These are phyloP conservation scores for Dusona sp. DNA, from an alignment of 2,888 invertebrate species.

Conservation along the genomic window DNA sequence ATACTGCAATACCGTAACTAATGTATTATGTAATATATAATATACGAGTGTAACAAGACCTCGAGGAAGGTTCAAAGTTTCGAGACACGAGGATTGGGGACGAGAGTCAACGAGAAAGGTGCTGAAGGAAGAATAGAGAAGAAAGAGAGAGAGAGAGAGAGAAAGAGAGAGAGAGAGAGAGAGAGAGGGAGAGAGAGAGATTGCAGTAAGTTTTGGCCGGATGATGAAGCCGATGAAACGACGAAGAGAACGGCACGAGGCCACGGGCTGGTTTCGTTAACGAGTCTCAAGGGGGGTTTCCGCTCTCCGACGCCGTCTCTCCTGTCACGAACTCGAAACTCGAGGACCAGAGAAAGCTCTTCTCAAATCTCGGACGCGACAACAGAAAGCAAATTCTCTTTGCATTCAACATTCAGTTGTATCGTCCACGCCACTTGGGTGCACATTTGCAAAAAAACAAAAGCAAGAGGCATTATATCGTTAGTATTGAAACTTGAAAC, in stretches of 20 bases:
- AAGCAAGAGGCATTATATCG: neutral
- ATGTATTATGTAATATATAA: constrained; percentile 43
- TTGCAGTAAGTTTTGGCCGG: constrained; percentile 41
- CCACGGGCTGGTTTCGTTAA: constrained; percentile 73
- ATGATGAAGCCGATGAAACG: constrained; percentile 60
- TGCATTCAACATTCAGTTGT: neutral
- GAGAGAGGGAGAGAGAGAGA: constrained; percentile 9
- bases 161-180: constrained; percentile 28
- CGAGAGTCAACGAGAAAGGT: constrained; percentile 57
- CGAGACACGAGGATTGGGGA: constrained; percentile 4
- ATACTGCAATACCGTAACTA: constrained; percentile 34
- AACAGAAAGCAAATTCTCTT: constrained; percentile 7
- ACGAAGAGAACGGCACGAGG: constrained; percentile 61
- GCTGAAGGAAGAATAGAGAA: neutral
- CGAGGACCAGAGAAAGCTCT: constrained; percentile 56
- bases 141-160: too few relatives aligned
- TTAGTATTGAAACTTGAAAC: too few relatives aligned
- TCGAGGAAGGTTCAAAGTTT: constrained; percentile 46
- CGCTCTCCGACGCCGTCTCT: constrained; percentile 49
- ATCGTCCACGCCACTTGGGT: neutral
- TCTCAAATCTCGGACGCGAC: constrained; percentile 36
- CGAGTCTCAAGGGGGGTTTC: constrained; percentile 78
- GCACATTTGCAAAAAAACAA: neutral
- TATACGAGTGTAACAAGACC: constrained; percentile 38
- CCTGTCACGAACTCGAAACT: constrained; percentile 68